Evolutionary conservation across 30 jellyfish, hydroid and myxozoan genomes (phyloP).

Genomic region (Cassiopea xamachana): DNA sequence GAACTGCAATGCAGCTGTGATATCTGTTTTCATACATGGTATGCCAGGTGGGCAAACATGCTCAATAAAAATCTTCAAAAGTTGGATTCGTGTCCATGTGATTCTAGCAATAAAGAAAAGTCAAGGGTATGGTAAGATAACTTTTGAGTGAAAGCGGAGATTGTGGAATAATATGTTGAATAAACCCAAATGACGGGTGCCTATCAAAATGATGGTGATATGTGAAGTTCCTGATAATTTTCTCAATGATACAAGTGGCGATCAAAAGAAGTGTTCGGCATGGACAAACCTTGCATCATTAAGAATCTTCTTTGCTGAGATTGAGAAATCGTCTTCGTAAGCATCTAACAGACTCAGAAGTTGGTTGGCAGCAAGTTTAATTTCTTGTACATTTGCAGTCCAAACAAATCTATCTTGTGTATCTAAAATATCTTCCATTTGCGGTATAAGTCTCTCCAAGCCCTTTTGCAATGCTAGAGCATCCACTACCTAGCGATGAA

Average conservation of each 20-base stretch:
- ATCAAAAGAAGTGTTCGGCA: not conserved
- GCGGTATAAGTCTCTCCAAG: slow-evolving; percentile 26
- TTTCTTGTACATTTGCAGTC: slow-evolving; percentile 44
- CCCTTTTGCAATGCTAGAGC: slow-evolving; percentile 30
- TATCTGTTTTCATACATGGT: slow-evolving; percentile 5
- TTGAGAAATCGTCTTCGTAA: slow-evolving; percentile 5
- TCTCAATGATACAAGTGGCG: no score
- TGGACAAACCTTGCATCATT: slow-evolving; percentile 19
- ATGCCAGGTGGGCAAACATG: slow-evolving; percentile 79
- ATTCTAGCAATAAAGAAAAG: slow-evolving; percentile 2
- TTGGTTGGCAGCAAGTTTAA: slow-evolving; percentile 47
- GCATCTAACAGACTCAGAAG: slow-evolving; percentile 9
- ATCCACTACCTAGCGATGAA: slow-evolving; percentile 31
- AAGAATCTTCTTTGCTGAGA: not conserved
- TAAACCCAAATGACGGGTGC: no score
- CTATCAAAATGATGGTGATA: no score
- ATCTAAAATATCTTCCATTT: slow-evolving; percentile 6
- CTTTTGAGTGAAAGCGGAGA: not conserved
- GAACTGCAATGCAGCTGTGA: slow-evolving; percentile 19
- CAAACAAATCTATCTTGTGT: slow-evolving; percentile 46
- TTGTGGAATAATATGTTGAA: no score
- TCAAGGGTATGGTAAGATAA: not conserved
- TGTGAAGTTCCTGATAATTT: no score
- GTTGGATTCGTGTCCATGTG: slow-evolving; percentile 53
- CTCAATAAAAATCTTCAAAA: slow-evolving; percentile 47